These are phyloP conservation scores for Ganaspis brasiliensis DNA, from an alignment of 2,888 invertebrate genomes.

Conservation along the genomic window DNA sequence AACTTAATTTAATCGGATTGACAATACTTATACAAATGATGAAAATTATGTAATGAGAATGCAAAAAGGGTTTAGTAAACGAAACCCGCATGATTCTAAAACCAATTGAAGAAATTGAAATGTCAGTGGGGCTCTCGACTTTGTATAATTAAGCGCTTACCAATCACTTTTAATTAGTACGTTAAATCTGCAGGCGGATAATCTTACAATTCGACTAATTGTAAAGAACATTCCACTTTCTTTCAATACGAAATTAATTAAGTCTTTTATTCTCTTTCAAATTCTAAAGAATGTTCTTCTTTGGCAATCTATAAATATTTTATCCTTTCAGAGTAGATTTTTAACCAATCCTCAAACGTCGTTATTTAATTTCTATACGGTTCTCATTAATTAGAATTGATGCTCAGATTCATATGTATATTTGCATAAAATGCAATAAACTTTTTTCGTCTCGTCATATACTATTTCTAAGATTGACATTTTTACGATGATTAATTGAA, in stretches of 20 bases:
- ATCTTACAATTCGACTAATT: slow-evolving; percentile 66
- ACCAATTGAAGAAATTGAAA: slow-evolving; percentile 47
- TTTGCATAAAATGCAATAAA: too few relatives aligned
- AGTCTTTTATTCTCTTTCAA: slow-evolving; percentile 1
- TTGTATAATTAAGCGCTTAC: slow-evolving; percentile 62
- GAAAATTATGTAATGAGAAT: slow-evolving; percentile 17
- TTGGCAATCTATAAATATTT: slow-evolving; percentile 14
- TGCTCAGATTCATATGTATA: too few relatives aligned
- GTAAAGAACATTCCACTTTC: slow-evolving; percentile 50
- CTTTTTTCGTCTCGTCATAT: too few relatives aligned
- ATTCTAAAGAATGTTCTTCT: slow-evolving; percentile 9
- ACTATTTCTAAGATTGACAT: too few relatives aligned
- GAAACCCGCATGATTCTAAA: slow-evolving; percentile 20
- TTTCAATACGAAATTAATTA: slow-evolving; percentile 24
- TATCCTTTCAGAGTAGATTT: slow-evolving; percentile 9
- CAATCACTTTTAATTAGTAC: slow-evolving; percentile 52
- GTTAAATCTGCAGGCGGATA: slow-evolving; percentile 27
- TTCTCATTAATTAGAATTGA: too few relatives aligned
- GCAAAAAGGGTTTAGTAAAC: slow-evolving; percentile 12
- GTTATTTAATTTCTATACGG: background rate
- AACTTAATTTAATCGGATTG: too few relatives aligned
- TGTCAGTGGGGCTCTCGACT: slow-evolving; percentile 57
- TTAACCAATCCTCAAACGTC: background rate
- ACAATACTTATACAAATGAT: too few relatives aligned
- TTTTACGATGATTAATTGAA: too few relatives aligned